phyloP scores from a whole-genome alignment of 37 sponge, comb jelly and placozoan genomes.

The Eunapius fragilis region DNA sequence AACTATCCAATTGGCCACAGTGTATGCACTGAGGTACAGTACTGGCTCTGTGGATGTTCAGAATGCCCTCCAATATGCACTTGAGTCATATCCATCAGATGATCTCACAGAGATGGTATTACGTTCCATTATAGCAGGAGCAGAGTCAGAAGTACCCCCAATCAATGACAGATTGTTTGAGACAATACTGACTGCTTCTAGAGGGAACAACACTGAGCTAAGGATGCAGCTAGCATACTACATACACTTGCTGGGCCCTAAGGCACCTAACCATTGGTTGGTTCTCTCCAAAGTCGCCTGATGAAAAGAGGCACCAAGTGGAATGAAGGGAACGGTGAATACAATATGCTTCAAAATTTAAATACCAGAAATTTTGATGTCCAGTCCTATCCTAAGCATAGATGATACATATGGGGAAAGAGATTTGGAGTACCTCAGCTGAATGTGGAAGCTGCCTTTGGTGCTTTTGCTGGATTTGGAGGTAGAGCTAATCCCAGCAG shows the following conservation, averaged over 20 bases:
- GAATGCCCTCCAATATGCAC: neutral
- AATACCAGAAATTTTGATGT: slow-evolving; percentile 36
- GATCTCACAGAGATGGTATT: neutral
- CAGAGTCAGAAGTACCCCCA: neutral
- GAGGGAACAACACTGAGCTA: neutral
- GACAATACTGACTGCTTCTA: neutral
- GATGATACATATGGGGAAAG: slow-evolving; percentile 64
- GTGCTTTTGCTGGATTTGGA: slow-evolving; percentile 60
- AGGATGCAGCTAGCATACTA: neutral
- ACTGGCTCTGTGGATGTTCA: neutral
- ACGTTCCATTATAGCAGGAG: neutral
- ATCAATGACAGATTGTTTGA: neutral
- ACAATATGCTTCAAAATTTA: slow-evolving; percentile 48
- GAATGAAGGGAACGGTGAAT: neutral
- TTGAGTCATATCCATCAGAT: neutral
- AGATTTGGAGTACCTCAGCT: slow-evolving; percentile 46
- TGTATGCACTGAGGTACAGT: slow-evolving; percentile 22
- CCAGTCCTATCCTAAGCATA: slow-evolving; percentile 40
- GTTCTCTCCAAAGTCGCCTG: neutral
- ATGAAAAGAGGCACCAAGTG: neutral
- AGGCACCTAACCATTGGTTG: neutral
- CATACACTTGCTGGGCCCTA: neutral
- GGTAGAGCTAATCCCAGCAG: neutral
- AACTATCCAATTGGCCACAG: slow-evolving; percentile 29
- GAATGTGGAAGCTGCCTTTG: slow-evolving; percentile 37